A percentile compares a stretch with the other conserved stretches of the same genome.
Evolutionary conservation across 2,888 invertebrate species (phyloP).

Genomic region (Hedya salicella): DNA sequence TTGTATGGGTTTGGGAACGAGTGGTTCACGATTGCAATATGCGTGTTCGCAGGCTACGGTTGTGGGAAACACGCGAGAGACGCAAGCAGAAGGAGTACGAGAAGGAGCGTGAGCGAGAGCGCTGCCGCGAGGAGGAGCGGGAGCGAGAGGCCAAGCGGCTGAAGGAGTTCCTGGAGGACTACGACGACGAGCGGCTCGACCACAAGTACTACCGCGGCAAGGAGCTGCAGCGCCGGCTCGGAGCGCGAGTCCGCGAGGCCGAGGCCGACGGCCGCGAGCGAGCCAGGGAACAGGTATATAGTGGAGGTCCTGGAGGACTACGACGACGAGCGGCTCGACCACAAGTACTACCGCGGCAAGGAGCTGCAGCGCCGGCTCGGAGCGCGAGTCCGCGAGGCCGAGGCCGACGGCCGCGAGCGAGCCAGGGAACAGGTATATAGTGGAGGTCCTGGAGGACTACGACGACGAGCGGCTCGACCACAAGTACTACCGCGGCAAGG

Average conservation of each 20-base stretch:
- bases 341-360: too few relatives aligned
- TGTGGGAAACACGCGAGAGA: slow-evolving; percentile 96
- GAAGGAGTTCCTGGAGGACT: slow-evolving; percentile 99
- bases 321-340: slow-evolving; percentile 46
- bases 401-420: too few relatives aligned
- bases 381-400: too few relatives aligned
- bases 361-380: too few relatives aligned
- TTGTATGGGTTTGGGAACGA: too few relatives aligned
- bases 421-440: too few relatives aligned
- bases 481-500: too few relatives aligned
- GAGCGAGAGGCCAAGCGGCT: slow-evolving; percentile 96
- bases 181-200: slow-evolving; percentile 99
- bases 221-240: slow-evolving; percentile 96
- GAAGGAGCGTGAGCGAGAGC: slow-evolving; percentile 90
- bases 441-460: too few relatives aligned
- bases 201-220: slow-evolving; percentile 93
- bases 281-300: slow-evolving; percentile 88
- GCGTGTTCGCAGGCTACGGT: slow-evolving; percentile 63
- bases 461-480: too few relatives aligned
- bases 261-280: slow-evolving; percentile 96
- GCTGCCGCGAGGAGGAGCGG: slow-evolving; percentile 92
- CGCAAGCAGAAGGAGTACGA: slow-evolving; percentile 96
- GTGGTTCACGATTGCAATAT: background rate
- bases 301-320: slow-evolving; percentile 88
- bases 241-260: slow-evolving; percentile 96